Base-by-base conservation (phyloP, 1,140 invertebrate species). In the Sycophila sp. region DNA sequence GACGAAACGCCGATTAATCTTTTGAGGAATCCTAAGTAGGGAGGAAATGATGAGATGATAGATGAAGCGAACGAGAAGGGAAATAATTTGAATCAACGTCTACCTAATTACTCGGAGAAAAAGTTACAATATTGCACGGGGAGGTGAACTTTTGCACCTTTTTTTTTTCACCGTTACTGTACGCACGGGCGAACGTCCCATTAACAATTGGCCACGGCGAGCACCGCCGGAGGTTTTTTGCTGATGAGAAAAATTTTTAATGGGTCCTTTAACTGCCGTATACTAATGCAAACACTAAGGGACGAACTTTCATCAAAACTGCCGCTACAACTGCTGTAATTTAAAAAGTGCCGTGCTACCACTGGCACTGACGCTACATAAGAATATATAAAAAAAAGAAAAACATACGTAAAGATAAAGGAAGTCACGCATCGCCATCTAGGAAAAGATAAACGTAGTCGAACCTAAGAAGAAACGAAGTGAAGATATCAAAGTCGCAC, bases 1-100 rank as follows among this genome's bases (percentile, higher is more conserved):
- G n/a, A n/a, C n/a, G n/a, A n/a, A n/a, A n/a, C n/a, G n/a, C n/a
- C n/a, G n/a, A n/a, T n/a, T n/a, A n/a, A n/a, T n/a, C n/a, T n/a
- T n/a, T n/a, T n/a, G n/a, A n/a, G n/a, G n/a, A n/a, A n/a, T n/a
- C n/a, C n/a, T n/a, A n/a, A n/a, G n/a, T n/a, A n/a, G n/a, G 69
- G 26, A 59, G 74, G 74, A 72, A 56, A 70, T 53, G 65, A 42
- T 72, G 17, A 65, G 51, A 76, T 36, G 53, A 55, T 47, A 36
- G 34, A 47, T 47, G 19, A 47, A 56, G 40, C 26, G 22, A 49
- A 49, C 19, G n/a, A 32, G 42, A 36, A 30, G 19, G 19, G 19
- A 11, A 38, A 47, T n/a, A 11, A 47, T 24, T 47, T 4, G 11
- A 47, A 47, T 7, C 42, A n/a, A n/a, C n/a, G n/a, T 47, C 19